Conservation (phyloP, 2,797 vertebrate genomes). For the Pyrrhura leucotis region DNA sequence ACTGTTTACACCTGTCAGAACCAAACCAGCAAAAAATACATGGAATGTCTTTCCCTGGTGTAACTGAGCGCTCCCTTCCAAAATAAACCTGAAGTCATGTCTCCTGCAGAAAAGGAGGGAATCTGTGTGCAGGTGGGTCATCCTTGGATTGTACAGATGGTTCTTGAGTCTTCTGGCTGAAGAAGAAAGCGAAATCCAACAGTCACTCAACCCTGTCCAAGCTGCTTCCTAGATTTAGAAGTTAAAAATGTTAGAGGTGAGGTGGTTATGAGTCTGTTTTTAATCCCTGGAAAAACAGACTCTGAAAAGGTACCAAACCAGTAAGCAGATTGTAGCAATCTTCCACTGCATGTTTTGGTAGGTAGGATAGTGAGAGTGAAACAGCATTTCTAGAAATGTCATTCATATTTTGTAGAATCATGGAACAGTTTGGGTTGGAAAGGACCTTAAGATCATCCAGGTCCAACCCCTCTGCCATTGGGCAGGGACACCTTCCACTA, state of each 20-base stretch:
- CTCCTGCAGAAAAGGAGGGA: background rate
- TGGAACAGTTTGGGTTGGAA: background rate
- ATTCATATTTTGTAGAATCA: background rate
- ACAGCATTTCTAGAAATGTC: background rate
- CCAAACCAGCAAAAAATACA: background rate
- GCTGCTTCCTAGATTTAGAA: background rate
- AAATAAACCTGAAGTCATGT: accelerated
- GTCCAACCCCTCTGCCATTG: background rate
- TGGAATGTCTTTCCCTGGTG: background rate
- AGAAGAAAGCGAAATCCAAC: background rate
- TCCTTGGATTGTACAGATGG: background rate
- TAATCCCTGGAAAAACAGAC: background rate
- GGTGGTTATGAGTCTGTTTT: background rate
- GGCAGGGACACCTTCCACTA: background rate
- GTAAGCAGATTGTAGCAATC: background rate
- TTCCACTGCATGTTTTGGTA: background rate
- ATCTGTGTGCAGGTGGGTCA: accelerated
- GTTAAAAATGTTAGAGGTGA: background rate
- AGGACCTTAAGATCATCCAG: background rate
- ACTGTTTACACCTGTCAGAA: background rate
- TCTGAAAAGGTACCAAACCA: background rate
- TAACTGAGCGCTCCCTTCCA: background rate
- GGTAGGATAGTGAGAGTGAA: background rate
- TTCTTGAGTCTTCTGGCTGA: background rate
- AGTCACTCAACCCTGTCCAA: background rate